Evolutionary conservation across 2,888 invertebrate genomes (phyloP).

Genomic region (Myathropa florea): DNA sequence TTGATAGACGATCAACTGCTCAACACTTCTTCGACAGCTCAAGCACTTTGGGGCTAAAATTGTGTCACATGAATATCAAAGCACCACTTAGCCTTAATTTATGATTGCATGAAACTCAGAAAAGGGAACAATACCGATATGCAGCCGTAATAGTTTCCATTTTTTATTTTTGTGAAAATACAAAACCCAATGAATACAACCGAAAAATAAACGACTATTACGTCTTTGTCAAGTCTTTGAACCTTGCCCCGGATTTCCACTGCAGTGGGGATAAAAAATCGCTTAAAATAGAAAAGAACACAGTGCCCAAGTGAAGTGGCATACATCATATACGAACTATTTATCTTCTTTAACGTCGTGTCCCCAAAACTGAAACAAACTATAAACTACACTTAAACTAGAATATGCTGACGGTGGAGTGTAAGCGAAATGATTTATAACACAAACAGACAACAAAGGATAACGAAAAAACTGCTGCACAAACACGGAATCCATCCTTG

Average conservation of each 20-base stretch:
- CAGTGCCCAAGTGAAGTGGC: constrained; percentile 17
- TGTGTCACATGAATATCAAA: no score
- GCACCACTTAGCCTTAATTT: no score
- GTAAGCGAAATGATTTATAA: constrained; percentile 49
- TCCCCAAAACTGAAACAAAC: constrained; percentile 50
- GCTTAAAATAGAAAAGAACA: not conserved
- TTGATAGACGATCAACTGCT: no score
- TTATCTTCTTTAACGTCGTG: constrained; percentile 48
- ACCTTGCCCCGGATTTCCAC: not conserved
- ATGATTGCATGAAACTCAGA: no score
- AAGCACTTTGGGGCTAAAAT: no score
- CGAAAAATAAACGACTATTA: no score
- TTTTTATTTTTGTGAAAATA: no score
- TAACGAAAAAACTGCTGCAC: constrained; percentile 6
- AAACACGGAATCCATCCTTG: not conserved
- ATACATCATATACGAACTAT: constrained; percentile 28
- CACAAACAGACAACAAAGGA: constrained; percentile 16
- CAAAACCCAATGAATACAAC: no score
- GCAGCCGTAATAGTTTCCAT: no score
- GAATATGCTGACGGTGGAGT: constrained; percentile 34
- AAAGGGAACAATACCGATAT: no score
- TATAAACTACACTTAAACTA: constrained; percentile 31
- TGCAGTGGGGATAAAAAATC: not conserved
- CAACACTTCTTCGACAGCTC: no score
- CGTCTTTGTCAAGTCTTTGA: no score